Conservation (phyloP, 2,113 vertebrate species). For the Aplodontia rufa region DNA sequence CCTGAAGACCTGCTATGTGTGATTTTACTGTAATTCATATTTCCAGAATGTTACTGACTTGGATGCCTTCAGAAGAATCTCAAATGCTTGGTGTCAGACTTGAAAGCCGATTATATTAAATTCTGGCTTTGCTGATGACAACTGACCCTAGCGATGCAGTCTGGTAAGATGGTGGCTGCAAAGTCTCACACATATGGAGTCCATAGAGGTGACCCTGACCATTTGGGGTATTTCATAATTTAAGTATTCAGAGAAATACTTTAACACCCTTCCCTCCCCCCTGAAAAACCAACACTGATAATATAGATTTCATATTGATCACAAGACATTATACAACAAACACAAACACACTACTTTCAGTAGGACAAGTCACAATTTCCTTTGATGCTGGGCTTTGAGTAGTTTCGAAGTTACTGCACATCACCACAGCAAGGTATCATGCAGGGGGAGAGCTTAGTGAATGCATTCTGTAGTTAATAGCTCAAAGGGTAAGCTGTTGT, state of each 20-base stretch:
- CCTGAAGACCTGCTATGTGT: not conserved
- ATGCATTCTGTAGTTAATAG: conserved; percentile 1
- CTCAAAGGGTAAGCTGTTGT: conserved; percentile 29
- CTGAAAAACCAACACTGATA: conserved; percentile 34
- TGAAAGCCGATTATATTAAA: not conserved
- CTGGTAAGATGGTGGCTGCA: not conserved
- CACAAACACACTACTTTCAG: not conserved
- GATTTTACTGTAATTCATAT: not conserved
- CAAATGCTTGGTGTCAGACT: not conserved
- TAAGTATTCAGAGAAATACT: not conserved
- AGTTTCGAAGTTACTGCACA: not conserved
- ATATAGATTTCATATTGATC: conserved; percentile 16
- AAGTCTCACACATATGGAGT: not conserved
- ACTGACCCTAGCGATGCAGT: not conserved
- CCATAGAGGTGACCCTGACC: not conserved
- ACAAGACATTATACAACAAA: not conserved
- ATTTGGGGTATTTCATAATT: not conserved
- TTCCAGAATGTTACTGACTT: not conserved
- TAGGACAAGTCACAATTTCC: conserved; percentile 21
- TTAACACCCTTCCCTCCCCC: not conserved
- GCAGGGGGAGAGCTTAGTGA: not conserved
- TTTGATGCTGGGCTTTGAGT: not conserved
- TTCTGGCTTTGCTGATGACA: not conserved
- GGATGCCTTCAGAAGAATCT: not conserved
- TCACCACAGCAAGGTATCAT: not conserved